Evolutionary conservation across 1,140 invertebrate species (phyloP).

Genomic region (Nebria ingens): DNA sequence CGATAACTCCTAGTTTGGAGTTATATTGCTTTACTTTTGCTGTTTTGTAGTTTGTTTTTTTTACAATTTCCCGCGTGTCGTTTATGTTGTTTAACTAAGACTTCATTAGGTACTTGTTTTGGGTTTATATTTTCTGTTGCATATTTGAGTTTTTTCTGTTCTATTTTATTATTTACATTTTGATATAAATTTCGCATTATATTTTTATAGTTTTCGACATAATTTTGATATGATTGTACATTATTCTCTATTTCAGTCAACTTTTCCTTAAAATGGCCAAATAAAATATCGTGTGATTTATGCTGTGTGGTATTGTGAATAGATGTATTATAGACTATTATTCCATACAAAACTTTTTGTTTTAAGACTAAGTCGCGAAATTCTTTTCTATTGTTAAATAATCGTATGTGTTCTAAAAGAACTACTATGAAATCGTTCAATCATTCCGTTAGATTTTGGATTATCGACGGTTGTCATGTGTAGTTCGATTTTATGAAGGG

Average conservation of each 20-base stretch:
- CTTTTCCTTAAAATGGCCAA: too few species aligned
- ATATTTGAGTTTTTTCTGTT: too few species aligned
- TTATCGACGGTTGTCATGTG: slow-evolving; percentile 15
- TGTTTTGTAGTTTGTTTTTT: too few species aligned
- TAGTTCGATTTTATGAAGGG: slow-evolving; percentile 13
- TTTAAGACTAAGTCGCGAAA: slow-evolving; percentile 13
- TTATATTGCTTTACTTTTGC: too few species aligned
- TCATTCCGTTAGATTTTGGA: slow-evolving; percentile 16
- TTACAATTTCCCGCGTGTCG: background rate
- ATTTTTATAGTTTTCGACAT: too few species aligned
- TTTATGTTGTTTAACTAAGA: background rate
- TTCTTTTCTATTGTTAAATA: slow-evolving; percentile 13
- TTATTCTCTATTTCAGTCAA: too few species aligned
- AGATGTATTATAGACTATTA: slow-evolving; percentile 20
- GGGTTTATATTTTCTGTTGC: too few species aligned
- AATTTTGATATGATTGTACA: too few species aligned
- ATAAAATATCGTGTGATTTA: too few species aligned
- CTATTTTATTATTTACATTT: too few species aligned
- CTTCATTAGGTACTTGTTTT: background rate
- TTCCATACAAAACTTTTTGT: slow-evolving; percentile 12
- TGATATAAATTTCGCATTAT: too few species aligned
- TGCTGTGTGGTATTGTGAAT: slow-evolving; percentile 19
- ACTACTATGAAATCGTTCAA: slow-evolving; percentile 21
- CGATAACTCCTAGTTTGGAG: too few species aligned
- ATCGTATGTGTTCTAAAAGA: slow-evolving; percentile 21